phyloP scores from a whole-genome alignment of 2,113 vertebrate species.

The Saimiri boliviensis region DNA sequence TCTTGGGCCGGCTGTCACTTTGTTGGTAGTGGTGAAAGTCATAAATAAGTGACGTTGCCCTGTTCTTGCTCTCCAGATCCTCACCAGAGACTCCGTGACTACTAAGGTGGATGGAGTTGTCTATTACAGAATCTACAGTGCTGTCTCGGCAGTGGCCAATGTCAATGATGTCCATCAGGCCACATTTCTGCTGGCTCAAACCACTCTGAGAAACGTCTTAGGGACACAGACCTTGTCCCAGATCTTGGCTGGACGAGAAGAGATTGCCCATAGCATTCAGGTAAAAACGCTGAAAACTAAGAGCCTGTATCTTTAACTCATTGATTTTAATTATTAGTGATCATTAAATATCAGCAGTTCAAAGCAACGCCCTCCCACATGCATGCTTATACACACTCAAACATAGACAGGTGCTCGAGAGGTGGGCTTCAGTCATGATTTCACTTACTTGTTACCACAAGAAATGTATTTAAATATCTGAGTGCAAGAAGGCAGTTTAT shows the following conservation, averaged over 20 bases:
- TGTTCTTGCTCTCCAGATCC: constrained; percentile 80
- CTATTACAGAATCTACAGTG: constrained; percentile 88
- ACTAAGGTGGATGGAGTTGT: constrained; percentile 91
- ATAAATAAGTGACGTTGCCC: accelerated
- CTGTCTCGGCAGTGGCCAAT: constrained; percentile 89
- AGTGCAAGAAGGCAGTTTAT: not conserved
- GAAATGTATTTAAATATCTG: not conserved
- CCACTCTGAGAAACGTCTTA: constrained; percentile 90
- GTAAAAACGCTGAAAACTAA: constrained; percentile 61
- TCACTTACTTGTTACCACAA: not conserved
- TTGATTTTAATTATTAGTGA: not conserved
- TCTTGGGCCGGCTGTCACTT: not conserved
- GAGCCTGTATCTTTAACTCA: not conserved
- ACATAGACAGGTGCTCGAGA: not conserved
- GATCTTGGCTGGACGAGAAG: constrained; percentile 89
- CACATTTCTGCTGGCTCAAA: constrained; percentile 90
- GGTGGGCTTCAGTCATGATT: not conserved
- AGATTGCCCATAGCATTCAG: constrained; percentile 90
- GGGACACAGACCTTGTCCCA: constrained; percentile 91
- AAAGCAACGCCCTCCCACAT: not conserved
- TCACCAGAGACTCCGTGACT: constrained; percentile 91
- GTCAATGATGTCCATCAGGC: constrained; percentile 86
- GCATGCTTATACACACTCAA: not conserved
- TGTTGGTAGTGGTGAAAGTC: no score
- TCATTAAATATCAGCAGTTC: not conserved